phyloP scores from a whole-genome alignment of 2,113 vertebrate genomes.

The Perca fluviatilis region DNA sequence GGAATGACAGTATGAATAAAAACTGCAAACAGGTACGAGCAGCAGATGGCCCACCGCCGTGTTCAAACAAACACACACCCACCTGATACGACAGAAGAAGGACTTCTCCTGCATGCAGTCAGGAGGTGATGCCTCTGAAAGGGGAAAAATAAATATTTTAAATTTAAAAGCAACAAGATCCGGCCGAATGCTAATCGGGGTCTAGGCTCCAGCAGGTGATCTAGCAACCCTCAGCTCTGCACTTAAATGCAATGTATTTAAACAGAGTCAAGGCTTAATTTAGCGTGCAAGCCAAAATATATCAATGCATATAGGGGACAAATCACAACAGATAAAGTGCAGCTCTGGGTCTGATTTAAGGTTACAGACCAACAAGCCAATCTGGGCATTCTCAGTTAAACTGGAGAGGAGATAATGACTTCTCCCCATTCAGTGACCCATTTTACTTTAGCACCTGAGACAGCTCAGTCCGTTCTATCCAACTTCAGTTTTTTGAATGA shows the following conservation, averaged over 20 bases:
- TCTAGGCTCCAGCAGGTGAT: not conserved
- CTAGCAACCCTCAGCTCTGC: not conserved
- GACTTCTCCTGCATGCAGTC: slow-evolving; percentile 95
- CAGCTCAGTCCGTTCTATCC: slow-evolving; percentile 1
- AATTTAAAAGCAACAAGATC: slow-evolving; percentile 49
- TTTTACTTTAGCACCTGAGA: not conserved
- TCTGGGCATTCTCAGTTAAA: not conserved
- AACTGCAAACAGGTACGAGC: slow-evolving; percentile 18
- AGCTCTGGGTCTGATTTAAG: not conserved
- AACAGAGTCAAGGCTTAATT: not conserved
- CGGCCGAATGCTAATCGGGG: not conserved
- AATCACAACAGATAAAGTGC: not conserved
- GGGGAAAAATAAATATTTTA: slow-evolving; percentile 45
- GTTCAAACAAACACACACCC: slow-evolving; percentile 55
- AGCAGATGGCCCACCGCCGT: slow-evolving; percentile 63
- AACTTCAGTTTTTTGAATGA: not conserved
- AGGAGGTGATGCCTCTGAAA: slow-evolving; percentile 88
- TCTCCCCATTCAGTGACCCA: not conserved
- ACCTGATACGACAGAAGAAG: slow-evolving; percentile 98
- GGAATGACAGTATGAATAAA: slow-evolving; percentile 66
- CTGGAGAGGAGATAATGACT: not conserved
- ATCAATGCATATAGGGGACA: not conserved
- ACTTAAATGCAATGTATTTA: slow-evolving; percentile 34
- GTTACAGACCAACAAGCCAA: not conserved
- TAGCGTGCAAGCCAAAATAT: not conserved